phyloP scores from a whole-genome alignment of 2,797 vertebrate genomes.

The Rhabdophis nuchalis region DNA sequence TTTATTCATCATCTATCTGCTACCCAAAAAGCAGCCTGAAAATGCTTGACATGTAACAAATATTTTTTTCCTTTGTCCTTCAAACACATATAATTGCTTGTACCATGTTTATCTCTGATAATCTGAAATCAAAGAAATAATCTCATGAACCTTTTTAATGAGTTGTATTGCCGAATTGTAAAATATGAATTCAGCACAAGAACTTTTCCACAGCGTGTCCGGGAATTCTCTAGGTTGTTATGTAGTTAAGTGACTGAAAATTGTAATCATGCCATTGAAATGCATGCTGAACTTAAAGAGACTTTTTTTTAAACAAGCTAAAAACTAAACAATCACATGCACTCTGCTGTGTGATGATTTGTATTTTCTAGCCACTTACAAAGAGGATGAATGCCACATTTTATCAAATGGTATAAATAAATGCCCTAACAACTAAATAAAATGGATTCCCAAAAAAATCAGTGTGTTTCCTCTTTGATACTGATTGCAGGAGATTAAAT shows the following conservation, averaged over 20 bases:
- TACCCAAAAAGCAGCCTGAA: neutral
- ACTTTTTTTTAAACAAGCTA: slow-evolving; percentile 48
- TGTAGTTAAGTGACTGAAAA: slow-evolving; percentile 60
- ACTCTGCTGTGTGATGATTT: slow-evolving; percentile 58
- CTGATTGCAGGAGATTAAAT: slow-evolving; percentile 56
- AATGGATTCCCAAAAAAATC: slow-evolving; percentile 54
- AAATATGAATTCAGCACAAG: slow-evolving; percentile 48
- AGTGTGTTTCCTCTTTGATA: slow-evolving; percentile 47
- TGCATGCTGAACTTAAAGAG: slow-evolving; percentile 38
- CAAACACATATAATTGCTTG: neutral
- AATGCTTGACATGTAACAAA: neutral
- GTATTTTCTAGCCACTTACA: slow-evolving; percentile 58
- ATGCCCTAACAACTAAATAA: slow-evolving; percentile 41
- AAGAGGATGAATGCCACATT: slow-evolving; percentile 53
- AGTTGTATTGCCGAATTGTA: slow-evolving; percentile 44
- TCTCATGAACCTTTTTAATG: slow-evolving; percentile 45
- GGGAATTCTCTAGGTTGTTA: slow-evolving; percentile 54
- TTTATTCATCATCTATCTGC: neutral
- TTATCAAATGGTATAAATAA: slow-evolving; percentile 49
- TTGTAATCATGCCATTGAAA: slow-evolving; percentile 43
- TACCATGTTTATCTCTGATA: neutral
- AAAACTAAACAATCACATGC: slow-evolving; percentile 47
- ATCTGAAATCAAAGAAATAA: slow-evolving; percentile 18
- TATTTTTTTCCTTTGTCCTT: neutral
- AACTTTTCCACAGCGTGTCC: slow-evolving; percentile 29